Conservation (phyloP, 2,113 vertebrate species). For the Raja brachyura region DNA sequence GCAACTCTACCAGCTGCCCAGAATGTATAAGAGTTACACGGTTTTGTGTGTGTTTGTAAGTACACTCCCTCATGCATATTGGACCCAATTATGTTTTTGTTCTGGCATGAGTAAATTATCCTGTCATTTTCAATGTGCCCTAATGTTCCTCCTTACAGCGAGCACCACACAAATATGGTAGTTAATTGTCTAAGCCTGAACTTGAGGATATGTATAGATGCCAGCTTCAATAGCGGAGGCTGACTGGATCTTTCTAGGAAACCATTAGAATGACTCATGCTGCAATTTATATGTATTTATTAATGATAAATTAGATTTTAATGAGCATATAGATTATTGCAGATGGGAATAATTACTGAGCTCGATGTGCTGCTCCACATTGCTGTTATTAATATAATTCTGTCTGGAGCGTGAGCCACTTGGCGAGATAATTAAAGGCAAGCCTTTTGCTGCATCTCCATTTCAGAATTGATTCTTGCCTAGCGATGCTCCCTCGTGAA, state of each 20-base stretch:
- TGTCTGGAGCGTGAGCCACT: neutral
- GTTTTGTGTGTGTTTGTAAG: no score
- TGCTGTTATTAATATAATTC: neutral
- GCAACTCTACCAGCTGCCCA: no score
- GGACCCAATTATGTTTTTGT: neutral
- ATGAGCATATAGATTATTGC: neutral
- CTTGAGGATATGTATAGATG: neutral
- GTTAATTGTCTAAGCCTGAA: neutral
- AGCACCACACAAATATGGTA: neutral
- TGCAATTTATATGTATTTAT: slow-evolving; percentile 21
- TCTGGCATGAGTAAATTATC: neutral
- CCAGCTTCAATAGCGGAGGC: neutral
- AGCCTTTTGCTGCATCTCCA: neutral
- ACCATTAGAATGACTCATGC: neutral
- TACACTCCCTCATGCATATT: neutral
- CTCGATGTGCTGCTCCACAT: neutral
- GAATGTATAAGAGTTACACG: neutral
- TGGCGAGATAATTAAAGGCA: neutral
- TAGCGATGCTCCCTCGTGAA: neutral
- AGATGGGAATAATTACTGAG: slow-evolving; percentile 10
- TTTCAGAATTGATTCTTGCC: neutral
- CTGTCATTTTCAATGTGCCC: neutral
- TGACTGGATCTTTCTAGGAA: neutral
- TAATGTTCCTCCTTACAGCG: neutral
- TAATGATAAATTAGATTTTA: neutral